phyloP scores from a whole-genome alignment of 2,888 invertebrate species.

The Catonia carolina region DNA sequence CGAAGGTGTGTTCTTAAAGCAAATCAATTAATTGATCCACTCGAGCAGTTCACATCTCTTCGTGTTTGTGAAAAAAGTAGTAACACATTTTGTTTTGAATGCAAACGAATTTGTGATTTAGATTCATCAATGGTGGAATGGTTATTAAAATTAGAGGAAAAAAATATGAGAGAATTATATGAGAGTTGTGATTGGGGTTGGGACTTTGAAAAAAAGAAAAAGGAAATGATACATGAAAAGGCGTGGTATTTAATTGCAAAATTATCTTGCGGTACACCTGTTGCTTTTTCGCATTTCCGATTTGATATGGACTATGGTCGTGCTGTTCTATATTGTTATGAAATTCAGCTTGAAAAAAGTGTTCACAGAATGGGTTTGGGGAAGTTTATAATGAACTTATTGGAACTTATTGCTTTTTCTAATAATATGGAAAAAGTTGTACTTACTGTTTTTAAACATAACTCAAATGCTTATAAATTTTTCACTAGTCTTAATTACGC shows the following conservation, averaged over 20 bases:
- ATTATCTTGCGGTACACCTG: slow-evolving; percentile 44
- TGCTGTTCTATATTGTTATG: slow-evolving; percentile 78
- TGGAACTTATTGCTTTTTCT: slow-evolving; percentile 67
- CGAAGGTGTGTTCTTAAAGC: too few relatives aligned
- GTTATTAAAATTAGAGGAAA: slow-evolving; percentile 67
- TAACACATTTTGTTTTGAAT: background rate
- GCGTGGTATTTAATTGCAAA: slow-evolving; percentile 66
- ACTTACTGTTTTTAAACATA: slow-evolving; percentile 74
- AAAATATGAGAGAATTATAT: slow-evolving; percentile 72
- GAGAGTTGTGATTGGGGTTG: slow-evolving; percentile 76
- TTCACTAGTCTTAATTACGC: slow-evolving; percentile 60
- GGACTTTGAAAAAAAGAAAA: slow-evolving; percentile 63
- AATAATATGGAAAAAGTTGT: slow-evolving; percentile 74
- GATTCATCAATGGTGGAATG: slow-evolving; percentile 50
- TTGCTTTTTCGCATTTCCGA: slow-evolving; percentile 75
- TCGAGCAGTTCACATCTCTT: too few relatives aligned
- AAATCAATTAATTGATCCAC: too few relatives aligned
- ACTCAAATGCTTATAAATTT: slow-evolving; percentile 62
- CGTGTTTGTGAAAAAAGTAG: too few relatives aligned
- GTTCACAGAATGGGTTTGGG: slow-evolving; percentile 75
- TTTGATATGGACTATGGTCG: slow-evolving; percentile 75
- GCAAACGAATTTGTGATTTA: background rate
- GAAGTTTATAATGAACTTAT: slow-evolving; percentile 67
- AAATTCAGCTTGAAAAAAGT: slow-evolving; percentile 69
- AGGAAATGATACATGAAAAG: slow-evolving; percentile 64